Evolutionary conservation across 2,113 vertebrate genomes (phyloP), one percentile per base, ranked within the genome.

Genomic region (Hucho hucho): DNA sequence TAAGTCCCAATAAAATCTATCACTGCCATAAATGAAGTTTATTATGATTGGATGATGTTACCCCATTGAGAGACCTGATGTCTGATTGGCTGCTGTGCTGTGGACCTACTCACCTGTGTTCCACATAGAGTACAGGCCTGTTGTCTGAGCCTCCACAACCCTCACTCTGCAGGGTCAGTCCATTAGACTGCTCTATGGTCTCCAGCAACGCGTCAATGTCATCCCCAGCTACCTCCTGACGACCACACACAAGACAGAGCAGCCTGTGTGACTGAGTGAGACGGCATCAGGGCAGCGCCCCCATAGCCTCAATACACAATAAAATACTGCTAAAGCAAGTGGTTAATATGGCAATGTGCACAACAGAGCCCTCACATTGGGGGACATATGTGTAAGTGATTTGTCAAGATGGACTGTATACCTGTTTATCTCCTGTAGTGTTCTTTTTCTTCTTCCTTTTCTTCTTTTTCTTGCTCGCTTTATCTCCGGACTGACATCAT

Each of bases 181-280:
- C 93, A 2, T 88, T 89, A 61, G 84, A 82, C 16, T 92, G 94
- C 78, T 97, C 95, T 0, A 97, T 87, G 72, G 90, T 93, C 88
- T 96, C 94, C 86, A 98, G 81, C 66, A 97, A 84, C 74, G 94
- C 92, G 77, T 97, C 96, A 0, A 98, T 95, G 64, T 98, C 95
- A 47, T 94, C 96, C 22, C 91, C 87, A 7, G 86, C 82, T 0
- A 74, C 79, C 18, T 90, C 91, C 93, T 95, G 78, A 68, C 80
- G 77, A 73, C 11, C 20, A 69, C 1, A 85, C 9, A 67, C 9
- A 70, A 26, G 20, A 26, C 66, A 29, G 29, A 13, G 66, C 26
- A 26, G 24, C 12, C 9, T 1, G 18, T 53, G 49, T 53, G 49
- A 53, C 14, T 1, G 49, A 53, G 49, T 53, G 49, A 18, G 4